Conservation (phyloP, 2,797 vertebrate species). For the Apodemus agrarius region DNA sequence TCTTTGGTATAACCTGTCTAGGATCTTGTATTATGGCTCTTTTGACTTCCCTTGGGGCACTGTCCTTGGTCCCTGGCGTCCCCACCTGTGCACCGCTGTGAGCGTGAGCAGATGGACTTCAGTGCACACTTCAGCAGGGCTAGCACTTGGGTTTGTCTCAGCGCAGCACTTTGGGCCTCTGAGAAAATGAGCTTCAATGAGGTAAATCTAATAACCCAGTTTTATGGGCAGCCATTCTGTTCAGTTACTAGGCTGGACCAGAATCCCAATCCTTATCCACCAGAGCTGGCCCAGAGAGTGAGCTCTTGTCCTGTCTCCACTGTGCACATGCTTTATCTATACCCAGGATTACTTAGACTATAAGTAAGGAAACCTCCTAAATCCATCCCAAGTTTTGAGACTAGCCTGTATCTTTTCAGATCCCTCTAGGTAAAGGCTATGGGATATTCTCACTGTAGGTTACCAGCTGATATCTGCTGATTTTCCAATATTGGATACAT, state of each 20-base stretch:
- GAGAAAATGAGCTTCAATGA: slow-evolving; percentile 58
- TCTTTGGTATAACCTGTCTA: slow-evolving; percentile 76
- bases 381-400: not conserved
- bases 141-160: slow-evolving; percentile 23
- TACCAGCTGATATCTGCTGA: slow-evolving; percentile 18
- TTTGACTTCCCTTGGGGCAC: rapidly evolving
- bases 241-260: slow-evolving; percentile 18
- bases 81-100: not conserved
- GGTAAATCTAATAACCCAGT: slow-evolving; percentile 43
- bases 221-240: not conserved
- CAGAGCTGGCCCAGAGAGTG: not conserved
- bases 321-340: not conserved
- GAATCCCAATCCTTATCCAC: not conserved
- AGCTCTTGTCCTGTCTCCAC: not conserved
- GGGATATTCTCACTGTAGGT: not conserved
- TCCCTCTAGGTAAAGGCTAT: slow-evolving; percentile 20
- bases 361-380: not conserved
- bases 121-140: not conserved
- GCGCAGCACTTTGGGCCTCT: slow-evolving; percentile 1
- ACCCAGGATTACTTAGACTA: not conserved
- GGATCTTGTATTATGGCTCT: not conserved
- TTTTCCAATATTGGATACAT: slow-evolving; percentile 14
- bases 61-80: not conserved
- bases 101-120: not conserved
- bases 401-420: not conserved